Evolutionary conservation across 1,140 invertebrate genomes (phyloP), one percentile per base, ranked within the genome.

Genomic region (Phortica variegata): DNA sequence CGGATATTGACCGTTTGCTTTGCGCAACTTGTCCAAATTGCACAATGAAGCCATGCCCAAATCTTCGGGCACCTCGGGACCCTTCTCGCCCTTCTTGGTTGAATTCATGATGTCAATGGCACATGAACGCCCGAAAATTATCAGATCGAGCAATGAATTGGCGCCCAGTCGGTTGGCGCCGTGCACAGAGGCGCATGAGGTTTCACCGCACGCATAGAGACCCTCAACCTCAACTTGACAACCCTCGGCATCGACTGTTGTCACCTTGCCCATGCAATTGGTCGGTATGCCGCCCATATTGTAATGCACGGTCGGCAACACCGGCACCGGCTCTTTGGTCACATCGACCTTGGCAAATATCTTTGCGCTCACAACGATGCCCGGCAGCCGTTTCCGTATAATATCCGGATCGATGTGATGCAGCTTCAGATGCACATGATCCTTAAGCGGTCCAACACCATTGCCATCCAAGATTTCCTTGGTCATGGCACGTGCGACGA

Each of bases 331-430:
- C 62, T 99, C 94, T 50, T 90, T 85, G 2, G 93, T 97, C 2
- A 98, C 95, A 80, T 99, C 96, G 6, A 98, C 95, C 32, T 95
- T 95, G 43, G 96, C 94, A 77, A 99, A 99, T 66, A 98, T 96
- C 87, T 91, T 92, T 2, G 95, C 96, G 0, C 95, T 98, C 79
- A 97, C 94, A 0, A 85, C 84, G 56, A 91, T 91, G 23, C 89
- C 89, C 9, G 88, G 88, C 48, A 90, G 76, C 46, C 93, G 83
- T 41, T 84, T 79, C 17, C 86, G 83, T 43, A 98, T 80, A 60
- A 95, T 90, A 52, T 98, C 93, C 26, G 90, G 86, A 2, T 93
- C 94, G 41, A 99, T 79, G 78, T 99, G 97, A 73, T 96, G 92
- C 3, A 99, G 81, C 71, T 98, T 95, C 1, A 99, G 79, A 71